These are phyloP conservation scores for Gallinago jamesoni DNA, from an alignment of 2,113 vertebrate genomes.

Conservation along the genomic window DNA sequence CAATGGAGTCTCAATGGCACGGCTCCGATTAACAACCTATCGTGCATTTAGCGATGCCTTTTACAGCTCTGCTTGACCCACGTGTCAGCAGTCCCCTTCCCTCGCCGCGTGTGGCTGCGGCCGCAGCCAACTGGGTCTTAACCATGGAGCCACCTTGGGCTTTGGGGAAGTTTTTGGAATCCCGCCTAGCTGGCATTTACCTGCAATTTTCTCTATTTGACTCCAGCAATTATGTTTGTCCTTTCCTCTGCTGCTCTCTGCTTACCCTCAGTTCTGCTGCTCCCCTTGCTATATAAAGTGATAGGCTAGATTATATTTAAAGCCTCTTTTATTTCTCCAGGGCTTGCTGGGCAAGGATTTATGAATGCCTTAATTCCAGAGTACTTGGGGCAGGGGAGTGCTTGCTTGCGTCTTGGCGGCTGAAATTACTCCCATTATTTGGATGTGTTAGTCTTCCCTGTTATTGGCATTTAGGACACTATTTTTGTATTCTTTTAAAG, in stretches of 20 bases:
- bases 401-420: background rate
- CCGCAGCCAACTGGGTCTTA: background rate
- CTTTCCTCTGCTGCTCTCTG: constrained; percentile 5
- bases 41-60: background rate
- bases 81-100: background rate
- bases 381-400: background rate
- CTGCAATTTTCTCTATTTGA: constrained; percentile 49
- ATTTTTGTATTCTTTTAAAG: background rate
- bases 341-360: constrained; percentile 47
- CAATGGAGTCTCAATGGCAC: background rate
- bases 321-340: constrained; percentile 59
- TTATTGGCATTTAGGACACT: background rate
- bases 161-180: background rate
- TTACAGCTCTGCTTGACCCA: background rate
- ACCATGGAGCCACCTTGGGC: background rate
- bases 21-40: background rate
- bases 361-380: constrained; percentile 31
- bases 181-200: background rate
- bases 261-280: background rate
- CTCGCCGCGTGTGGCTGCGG: fast-evolving
- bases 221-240: constrained; percentile 54
- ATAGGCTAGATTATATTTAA: constrained; percentile 32
- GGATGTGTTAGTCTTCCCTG: background rate
- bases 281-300: background rate
- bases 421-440: background rate